phyloP scores from a whole-genome alignment of 30 jellyfish, hydroid and myxozoan genomes.

The Mastigias papua region DNA sequence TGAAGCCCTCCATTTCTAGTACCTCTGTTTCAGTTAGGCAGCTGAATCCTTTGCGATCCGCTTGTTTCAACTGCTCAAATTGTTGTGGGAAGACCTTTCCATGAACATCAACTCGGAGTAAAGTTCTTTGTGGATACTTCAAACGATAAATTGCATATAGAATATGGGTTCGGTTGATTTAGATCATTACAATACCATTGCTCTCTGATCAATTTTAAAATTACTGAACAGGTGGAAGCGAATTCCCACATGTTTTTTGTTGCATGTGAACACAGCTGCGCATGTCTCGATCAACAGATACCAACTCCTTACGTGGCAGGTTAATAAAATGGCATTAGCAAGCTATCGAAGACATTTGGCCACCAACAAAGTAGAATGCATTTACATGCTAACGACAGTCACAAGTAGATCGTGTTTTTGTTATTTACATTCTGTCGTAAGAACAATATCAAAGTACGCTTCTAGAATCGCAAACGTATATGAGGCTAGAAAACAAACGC shows the following conservation, averaged over 20 bases:
- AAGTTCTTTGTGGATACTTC: not conserved
- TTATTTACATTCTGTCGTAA: no score
- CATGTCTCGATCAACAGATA: constrained; percentile 29
- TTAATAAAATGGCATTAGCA: not conserved
- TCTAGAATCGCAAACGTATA: no score
- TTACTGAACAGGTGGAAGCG: constrained; percentile 60
- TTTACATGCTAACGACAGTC: no score
- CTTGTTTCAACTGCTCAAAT: not conserved
- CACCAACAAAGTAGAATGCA: no score
- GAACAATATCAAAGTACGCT: no score
- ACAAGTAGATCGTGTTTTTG: no score
- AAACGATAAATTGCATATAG: not conserved
- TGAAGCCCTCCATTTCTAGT: constrained; percentile 20
- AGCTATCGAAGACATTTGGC: no score
- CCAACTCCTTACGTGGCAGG: constrained; percentile 69
- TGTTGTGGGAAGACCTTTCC: not conserved
- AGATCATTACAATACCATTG: not conserved
- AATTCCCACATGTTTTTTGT: constrained; percentile 75
- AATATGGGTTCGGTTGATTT: not conserved
- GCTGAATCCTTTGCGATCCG: not conserved
- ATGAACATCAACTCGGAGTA: not conserved
- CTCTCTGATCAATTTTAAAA: constrained; percentile 11
- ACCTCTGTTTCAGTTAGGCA: not conserved
- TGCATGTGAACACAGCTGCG: constrained; percentile 70
- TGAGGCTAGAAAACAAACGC: no score